Conservation (phyloP, 2,797 vertebrate genomes). For the Molossus alvarezi region DNA sequence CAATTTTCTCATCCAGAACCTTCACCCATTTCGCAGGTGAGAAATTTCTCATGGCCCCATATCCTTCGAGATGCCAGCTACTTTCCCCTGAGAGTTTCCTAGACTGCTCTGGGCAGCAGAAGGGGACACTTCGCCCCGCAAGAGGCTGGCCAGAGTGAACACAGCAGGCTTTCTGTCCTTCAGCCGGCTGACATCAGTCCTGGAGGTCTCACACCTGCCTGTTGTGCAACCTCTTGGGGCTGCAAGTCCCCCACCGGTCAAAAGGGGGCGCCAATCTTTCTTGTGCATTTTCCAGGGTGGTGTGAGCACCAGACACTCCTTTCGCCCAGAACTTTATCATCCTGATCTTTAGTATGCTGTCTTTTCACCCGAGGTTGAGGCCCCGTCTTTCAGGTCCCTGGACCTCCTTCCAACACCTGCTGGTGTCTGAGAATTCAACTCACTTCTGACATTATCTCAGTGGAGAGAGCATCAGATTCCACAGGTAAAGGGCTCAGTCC, state of each 20-base stretch:
- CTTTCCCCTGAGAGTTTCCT: background rate
- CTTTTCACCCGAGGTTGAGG: background rate
- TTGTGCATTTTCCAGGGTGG: accelerated
- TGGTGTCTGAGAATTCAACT: background rate
- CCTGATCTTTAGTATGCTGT: background rate
- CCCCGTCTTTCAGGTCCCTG: background rate
- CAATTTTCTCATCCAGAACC: background rate
- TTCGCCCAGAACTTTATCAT: background rate
- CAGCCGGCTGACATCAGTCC: accelerated
- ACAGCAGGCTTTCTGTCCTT: background rate
- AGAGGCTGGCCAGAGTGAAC: background rate
- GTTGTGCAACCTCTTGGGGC: no score
- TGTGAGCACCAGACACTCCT: accelerated
- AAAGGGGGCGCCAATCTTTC: accelerated
- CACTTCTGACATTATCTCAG: background rate
- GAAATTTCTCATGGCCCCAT: background rate
- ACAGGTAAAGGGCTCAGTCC: background rate
- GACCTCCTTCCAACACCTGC: background rate
- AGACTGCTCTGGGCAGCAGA: background rate
- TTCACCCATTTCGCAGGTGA: background rate
- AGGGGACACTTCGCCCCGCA: background rate
- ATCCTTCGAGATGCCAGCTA: accelerated
- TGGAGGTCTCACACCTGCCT: background rate
- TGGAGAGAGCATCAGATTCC: background rate
- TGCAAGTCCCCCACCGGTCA: background rate